These are phyloP conservation scores for Agelas oroides DNA, from an alignment of 37 sponge, comb jelly and placozoan genomes.

Conservation along the genomic window DNA sequence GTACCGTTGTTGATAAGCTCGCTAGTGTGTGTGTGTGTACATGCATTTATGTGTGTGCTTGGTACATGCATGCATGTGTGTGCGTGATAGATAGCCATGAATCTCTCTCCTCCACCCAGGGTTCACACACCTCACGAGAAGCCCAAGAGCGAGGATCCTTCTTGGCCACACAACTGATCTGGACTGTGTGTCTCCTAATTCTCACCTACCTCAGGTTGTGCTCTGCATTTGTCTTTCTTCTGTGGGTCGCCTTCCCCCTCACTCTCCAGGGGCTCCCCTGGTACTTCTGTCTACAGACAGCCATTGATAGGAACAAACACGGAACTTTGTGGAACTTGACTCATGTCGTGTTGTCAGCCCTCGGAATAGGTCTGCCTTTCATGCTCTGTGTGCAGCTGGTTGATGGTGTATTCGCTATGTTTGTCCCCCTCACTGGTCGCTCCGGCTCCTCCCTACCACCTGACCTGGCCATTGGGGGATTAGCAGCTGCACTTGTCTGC, in stretches of 20 bases:
- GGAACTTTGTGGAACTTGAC: neutral
- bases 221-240: conserved; percentile 46
- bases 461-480: conserved; percentile 45
- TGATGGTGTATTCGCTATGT: conserved; percentile 16
- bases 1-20: too few species aligned
- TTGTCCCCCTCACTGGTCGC: conserved; percentile 62
- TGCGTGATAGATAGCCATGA: too few species aligned
- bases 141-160: conserved; percentile 31
- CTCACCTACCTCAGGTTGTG: conserved; percentile 43
- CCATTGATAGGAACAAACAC: neutral
- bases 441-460: conserved; percentile 46
- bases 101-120: too few species aligned
- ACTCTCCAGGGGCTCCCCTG: conserved; percentile 26
- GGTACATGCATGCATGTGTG: too few species aligned
- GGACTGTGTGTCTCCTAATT: neutral
- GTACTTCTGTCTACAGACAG: neutral
- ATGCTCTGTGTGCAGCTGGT: conserved; percentile 20
- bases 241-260: conserved; percentile 12
- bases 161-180: conserved; percentile 39
- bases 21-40: too few species aligned
- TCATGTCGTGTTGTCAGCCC: neutral
- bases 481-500: neutral
- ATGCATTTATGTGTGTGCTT: too few species aligned
- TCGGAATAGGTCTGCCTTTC: conserved; percentile 16
- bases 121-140: neutral